These are phyloP conservation scores for Hydrocynus forskahlii DNA, from an alignment of 2,797 vertebrate species.

Conservation along the genomic window DNA sequence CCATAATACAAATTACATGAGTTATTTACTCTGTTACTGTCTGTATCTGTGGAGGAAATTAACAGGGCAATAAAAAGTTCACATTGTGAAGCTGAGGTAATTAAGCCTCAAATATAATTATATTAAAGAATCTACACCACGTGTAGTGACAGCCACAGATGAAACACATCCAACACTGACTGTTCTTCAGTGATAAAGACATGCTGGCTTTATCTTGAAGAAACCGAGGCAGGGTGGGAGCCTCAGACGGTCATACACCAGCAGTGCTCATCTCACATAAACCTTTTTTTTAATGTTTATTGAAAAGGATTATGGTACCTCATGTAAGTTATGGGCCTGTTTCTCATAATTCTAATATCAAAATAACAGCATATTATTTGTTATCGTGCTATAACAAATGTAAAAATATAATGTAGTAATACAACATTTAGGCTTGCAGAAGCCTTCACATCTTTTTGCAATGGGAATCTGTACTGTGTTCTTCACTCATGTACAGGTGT, in stretches of 20 bases:
- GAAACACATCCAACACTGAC: neutral
- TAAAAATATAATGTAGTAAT: neutral
- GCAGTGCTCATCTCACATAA: too few relatives aligned
- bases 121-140: neutral
- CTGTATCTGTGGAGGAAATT: neutral
- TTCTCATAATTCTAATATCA: neutral
- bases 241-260: neutral
- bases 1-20: too few relatives aligned
- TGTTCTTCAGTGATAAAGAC: conserved; percentile 36
- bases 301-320: neutral
- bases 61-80: neutral
- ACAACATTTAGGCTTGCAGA: neutral
- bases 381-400: neutral
- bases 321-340: neutral
- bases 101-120: neutral
- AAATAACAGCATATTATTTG: neutral
- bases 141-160: neutral
- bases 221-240: neutral
- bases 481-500: neutral
- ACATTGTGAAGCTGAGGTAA: neutral
- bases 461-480: neutral
- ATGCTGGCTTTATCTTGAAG: conserved; percentile 21
- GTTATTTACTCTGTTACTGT: neutral
- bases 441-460: neutral
- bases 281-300: neutral